Base-by-base conservation (phyloP, 2,888 invertebrate genomes). In the Agriopis leucophaearia region DNA sequence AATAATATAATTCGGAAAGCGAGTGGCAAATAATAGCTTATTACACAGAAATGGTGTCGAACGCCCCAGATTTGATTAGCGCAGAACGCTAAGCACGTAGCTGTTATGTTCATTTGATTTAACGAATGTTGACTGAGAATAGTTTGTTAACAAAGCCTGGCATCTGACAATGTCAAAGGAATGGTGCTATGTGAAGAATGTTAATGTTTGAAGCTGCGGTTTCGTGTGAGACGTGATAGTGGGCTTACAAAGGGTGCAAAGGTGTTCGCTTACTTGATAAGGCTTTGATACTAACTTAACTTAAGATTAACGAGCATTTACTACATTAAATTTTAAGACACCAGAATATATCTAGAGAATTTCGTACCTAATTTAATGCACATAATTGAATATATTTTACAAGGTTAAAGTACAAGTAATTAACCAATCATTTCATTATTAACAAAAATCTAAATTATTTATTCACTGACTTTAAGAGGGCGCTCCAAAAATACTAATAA, bases 41-140 rank as follows among this genome's bases (percentile, higher is more conserved):
- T 82, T 83, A 82, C 76, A 78, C 75, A 80, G 79, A 74, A 79
- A 76, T 77, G 72, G 75, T 75, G 78, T 80, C 77, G 82, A 87
- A 83, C 78, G 81, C 74, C 78, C 73, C 78, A 81, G 86, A 87
- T 88, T 88, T 87, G 86, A 89, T 87, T 85, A 88, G 83, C 80
- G 74, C 73, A 78, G 82, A 77, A 84, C 79, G 81, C 84, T 68
- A 78, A 78, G 80, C 87, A 88, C 88, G 88, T 86, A 82, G 77
- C 80, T 80, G 82, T 87, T 87, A 87, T 87, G 83, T 85, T 84
- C 86, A 84, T 87, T 86, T 85, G 82, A 87, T 87, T 87, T 86
- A 86, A 88, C 84, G 83, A 86, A 86, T 86, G 81, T 81, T 84
- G 83, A 82, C 80, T 81, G 76, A 63, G 75, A 85, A 85, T 82